phyloP scores from a whole-genome alignment of 2,113 vertebrate genomes.

The Chionis minor region DNA sequence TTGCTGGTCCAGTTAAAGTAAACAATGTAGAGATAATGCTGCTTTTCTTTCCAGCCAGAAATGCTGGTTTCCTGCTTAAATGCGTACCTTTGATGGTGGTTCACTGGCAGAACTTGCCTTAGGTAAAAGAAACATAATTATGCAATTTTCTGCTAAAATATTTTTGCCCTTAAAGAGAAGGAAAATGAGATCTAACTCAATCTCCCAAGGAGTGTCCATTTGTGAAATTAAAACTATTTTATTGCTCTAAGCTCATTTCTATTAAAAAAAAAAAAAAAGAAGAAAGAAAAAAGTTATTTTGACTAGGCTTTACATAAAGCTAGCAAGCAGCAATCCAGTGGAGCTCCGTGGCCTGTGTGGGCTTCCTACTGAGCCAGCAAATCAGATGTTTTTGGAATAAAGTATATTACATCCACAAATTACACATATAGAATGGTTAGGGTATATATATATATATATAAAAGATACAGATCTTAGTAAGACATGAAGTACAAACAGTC shows the following conservation, averaged over 20 bases:
- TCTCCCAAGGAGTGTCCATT: background rate
- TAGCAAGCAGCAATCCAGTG: background rate
- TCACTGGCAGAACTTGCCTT: slow-evolving; percentile 51
- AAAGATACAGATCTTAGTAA: slow-evolving; percentile 1
- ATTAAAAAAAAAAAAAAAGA: background rate
- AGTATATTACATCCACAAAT: background rate
- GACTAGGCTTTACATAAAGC: background rate
- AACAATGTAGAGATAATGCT: slow-evolving; percentile 46
- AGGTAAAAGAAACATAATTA: slow-evolving; percentile 66
- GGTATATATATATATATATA: background rate
- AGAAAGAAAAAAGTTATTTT: background rate
- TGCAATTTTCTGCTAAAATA: slow-evolving; percentile 45
- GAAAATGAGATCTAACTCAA: background rate
- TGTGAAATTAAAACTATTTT: slow-evolving; percentile 2
- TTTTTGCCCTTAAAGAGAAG: slow-evolving; percentile 10
- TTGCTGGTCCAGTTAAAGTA: slow-evolving; percentile 32
- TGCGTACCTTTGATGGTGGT: slow-evolving; percentile 46
- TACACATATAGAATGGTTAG: background rate
- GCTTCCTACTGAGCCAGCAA: background rate
- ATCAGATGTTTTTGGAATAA: background rate
- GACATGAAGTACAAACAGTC: background rate
- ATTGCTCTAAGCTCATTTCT: background rate
- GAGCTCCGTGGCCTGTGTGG: background rate
- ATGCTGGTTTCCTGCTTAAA: slow-evolving; percentile 65
- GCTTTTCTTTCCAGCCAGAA: slow-evolving; percentile 68